These are phyloP conservation scores for Rhyacophila evoluta DNA, from an alignment of 2,888 invertebrate genomes.

Conservation along the genomic window DNA sequence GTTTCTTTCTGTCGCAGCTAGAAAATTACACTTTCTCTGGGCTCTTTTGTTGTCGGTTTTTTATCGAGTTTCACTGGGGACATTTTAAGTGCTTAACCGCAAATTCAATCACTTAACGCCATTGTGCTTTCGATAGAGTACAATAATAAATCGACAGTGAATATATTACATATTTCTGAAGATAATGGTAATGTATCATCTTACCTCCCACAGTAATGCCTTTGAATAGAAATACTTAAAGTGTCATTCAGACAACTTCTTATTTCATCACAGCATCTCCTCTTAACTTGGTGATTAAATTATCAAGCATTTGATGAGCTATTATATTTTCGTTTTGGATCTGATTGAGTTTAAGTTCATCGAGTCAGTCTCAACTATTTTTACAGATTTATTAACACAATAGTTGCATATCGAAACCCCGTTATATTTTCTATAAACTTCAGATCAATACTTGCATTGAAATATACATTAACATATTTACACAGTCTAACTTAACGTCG, in stretches of 20 bases:
- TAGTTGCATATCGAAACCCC: too few species aligned
- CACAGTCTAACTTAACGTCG: too few species aligned
- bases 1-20: too few species aligned
- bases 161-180: not conserved
- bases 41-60: not conserved
- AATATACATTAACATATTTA: too few species aligned
- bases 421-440: too few species aligned
- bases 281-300: not conserved
- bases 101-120: not conserved
- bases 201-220: not conserved
- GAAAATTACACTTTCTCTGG: too few species aligned
- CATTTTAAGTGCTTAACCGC: not conserved
- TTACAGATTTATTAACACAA: too few species aligned
- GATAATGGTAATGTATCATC: not conserved
- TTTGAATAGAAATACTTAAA: not conserved
- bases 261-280: not conserved
- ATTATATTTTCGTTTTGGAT: not conserved
- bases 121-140: not conserved
- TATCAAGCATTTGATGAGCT: not conserved
- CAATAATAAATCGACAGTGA: not conserved
- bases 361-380: not conserved
- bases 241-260: not conserved
- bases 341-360: not conserved
- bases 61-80: not conserved
- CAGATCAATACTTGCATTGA: too few species aligned